A percentile compares a stretch with the other conserved stretches of the same genome.
Evolutionary conservation across 2,797 vertebrate species (phyloP).

Genomic region (Merluccius polli): DNA sequence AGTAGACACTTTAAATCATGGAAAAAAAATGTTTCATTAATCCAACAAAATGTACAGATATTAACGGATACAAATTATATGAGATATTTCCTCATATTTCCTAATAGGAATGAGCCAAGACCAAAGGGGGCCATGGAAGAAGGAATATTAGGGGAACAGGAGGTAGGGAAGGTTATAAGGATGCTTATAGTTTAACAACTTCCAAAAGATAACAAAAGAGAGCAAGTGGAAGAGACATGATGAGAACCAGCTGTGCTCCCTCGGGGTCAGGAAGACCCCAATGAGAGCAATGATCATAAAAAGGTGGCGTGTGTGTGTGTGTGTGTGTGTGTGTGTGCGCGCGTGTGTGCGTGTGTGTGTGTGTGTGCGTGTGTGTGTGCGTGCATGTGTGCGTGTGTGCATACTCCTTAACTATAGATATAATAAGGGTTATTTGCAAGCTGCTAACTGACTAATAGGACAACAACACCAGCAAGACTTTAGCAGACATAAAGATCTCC

Average conservation of each 20-base stretch:
- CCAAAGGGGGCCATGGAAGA: neutral
- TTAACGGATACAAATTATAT: too few species aligned
- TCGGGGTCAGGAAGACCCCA: neutral
- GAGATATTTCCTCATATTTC: neutral
- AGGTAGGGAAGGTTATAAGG: neutral
- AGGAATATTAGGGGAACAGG: neutral
- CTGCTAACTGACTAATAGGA: neutral
- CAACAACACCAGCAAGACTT: neutral
- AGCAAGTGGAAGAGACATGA: neutral
- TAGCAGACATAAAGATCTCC: neutral
- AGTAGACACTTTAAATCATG: neutral
- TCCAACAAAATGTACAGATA: neutral
- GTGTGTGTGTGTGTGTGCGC: too few species aligned
- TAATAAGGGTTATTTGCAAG: neutral
- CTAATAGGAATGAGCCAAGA: neutral
- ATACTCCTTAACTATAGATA: too few species aligned
- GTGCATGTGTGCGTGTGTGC: too few species aligned
- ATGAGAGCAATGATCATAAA: neutral
- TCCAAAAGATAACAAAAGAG: conserved; percentile 5
- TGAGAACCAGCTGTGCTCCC: conserved; percentile 4
- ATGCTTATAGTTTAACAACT: neutral
- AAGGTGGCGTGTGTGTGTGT: neutral
- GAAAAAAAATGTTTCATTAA: neutral
- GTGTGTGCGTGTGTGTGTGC: too few species aligned
- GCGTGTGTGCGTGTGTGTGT: neutral